Evolutionary conservation across 1,140 invertebrate species (phyloP).

Genomic region (Drosophila mayri): DNA sequence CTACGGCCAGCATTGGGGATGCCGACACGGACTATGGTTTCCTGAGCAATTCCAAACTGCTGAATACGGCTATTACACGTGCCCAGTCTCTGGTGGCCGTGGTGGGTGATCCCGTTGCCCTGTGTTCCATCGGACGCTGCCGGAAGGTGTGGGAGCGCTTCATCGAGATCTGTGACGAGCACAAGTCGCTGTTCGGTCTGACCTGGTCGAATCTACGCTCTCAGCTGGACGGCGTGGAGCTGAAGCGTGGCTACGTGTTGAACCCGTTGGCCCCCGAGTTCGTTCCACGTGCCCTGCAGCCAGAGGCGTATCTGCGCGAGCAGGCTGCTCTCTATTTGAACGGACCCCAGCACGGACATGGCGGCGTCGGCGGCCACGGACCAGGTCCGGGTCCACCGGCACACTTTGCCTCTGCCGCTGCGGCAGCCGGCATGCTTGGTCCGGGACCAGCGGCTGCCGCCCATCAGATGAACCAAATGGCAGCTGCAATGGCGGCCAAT

Average conservation of each 20-base stretch:
- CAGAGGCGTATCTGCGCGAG: slow-evolving; percentile 84
- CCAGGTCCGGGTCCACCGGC: slow-evolving; percentile 56
- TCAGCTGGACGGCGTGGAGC: slow-evolving; percentile 90
- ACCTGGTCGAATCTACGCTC: slow-evolving; percentile 89
- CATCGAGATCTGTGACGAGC: slow-evolving; percentile 90
- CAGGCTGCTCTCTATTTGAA: slow-evolving; percentile 78
- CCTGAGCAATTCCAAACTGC: slow-evolving; percentile 92
- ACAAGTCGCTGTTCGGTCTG: slow-evolving; percentile 91
- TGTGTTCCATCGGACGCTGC: slow-evolving; percentile 94
- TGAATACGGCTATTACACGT: slow-evolving; percentile 95
- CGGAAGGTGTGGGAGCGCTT: slow-evolving; percentile 94
- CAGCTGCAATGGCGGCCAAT: slow-evolving; percentile 71
- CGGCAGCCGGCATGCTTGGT: slow-evolving; percentile 59
- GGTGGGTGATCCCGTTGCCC: slow-evolving; percentile 94
- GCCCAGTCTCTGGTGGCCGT: slow-evolving; percentile 95
- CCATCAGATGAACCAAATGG: slow-evolving; percentile 75
- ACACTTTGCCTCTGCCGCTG: slow-evolving; percentile 45
- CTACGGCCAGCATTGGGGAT: slow-evolving; percentile 71
- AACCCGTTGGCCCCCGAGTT: slow-evolving; percentile 94
- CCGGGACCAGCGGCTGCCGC: slow-evolving; percentile 60
- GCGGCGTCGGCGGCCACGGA: slow-evolving; percentile 49
- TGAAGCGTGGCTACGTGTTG: slow-evolving; percentile 90
- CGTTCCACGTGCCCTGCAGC: slow-evolving; percentile 87
- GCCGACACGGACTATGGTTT: slow-evolving; percentile 93
- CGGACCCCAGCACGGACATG: slow-evolving; percentile 50